Conservation (phyloP, 2,888 invertebrate genomes). For the Electrophaes corylata region DNA sequence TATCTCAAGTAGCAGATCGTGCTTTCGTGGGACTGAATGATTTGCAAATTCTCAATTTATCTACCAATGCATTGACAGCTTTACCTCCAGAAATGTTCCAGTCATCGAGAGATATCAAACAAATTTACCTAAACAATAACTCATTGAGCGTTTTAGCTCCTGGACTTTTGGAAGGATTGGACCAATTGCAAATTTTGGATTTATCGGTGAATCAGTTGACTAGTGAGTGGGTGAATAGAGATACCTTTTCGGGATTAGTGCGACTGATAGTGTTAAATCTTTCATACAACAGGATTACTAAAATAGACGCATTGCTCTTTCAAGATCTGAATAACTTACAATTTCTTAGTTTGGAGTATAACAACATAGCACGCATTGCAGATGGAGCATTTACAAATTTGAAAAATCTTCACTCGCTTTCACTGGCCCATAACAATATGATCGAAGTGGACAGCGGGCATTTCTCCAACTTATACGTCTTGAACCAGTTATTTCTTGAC, state of each 20-base stretch:
- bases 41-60: constrained; percentile 89
- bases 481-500: constrained; percentile 90
- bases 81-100: constrained; percentile 92
- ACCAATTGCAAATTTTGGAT: constrained; percentile 89
- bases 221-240: constrained; percentile 90
- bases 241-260: constrained; percentile 90
- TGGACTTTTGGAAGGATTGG: constrained; percentile 88
- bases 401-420: constrained; percentile 90
- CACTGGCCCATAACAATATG: constrained; percentile 89
- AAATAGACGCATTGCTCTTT: constrained; percentile 89
- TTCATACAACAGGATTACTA: constrained; percentile 88
- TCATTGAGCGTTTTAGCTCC: constrained; percentile 90
- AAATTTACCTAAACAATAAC: constrained; percentile 91
- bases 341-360: constrained; percentile 89
- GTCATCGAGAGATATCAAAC: constrained; percentile 88
- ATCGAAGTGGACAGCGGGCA: constrained; percentile 87
- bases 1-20: constrained; percentile 89
- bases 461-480: constrained; percentile 89
- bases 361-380: constrained; percentile 87
- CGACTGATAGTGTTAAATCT: constrained; percentile 90
- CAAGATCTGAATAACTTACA: constrained; percentile 90
- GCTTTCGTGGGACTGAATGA: constrained; percentile 89
- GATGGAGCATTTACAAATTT: constrained; percentile 90
- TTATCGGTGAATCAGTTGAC: constrained; percentile 89
- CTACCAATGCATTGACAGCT: constrained; percentile 90